These are phyloP conservation scores for Lasioglossum calceatum DNA, from an alignment of 2,888 invertebrate species.

Conservation along the genomic window DNA sequence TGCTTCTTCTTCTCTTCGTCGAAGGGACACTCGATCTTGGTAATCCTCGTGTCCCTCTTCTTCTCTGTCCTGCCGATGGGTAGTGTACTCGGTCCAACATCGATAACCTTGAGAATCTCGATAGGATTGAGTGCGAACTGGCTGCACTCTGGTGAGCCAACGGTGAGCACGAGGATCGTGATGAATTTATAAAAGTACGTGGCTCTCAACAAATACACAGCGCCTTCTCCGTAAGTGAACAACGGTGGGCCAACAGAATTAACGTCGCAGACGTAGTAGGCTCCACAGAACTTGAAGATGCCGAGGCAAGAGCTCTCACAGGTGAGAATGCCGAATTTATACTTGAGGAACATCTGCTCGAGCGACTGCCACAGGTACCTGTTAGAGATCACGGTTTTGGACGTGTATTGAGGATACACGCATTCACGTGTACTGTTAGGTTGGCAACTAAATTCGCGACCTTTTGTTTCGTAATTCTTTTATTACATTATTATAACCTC, in stretches of 20 bases:
- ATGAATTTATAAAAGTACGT: slow-evolving; percentile 76
- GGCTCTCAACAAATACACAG: slow-evolving; percentile 74
- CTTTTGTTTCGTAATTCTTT: too few relatives aligned
- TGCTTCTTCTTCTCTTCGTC: slow-evolving; percentile 64
- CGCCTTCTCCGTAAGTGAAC: slow-evolving; percentile 74
- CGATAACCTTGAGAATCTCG: slow-evolving; percentile 74
- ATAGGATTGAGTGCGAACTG: slow-evolving; percentile 75
- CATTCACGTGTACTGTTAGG: too few relatives aligned
- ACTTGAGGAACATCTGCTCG: slow-evolving; percentile 73
- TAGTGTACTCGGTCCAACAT: slow-evolving; percentile 45
- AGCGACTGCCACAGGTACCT: slow-evolving; percentile 73
- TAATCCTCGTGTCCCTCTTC: slow-evolving; percentile 17
- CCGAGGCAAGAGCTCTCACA: slow-evolving; percentile 77
- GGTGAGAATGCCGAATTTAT: slow-evolving; percentile 74
- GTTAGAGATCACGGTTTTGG: neutral
- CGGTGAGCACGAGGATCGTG: slow-evolving; percentile 70
- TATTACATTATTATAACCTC: too few relatives aligned
- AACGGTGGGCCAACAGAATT: slow-evolving; percentile 78
- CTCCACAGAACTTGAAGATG: slow-evolving; percentile 77
- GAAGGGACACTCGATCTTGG: slow-evolving; percentile 58
- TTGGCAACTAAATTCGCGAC: too few relatives aligned
- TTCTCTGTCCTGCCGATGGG: slow-evolving; percentile 37
- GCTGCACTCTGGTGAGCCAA: slow-evolving; percentile 77
- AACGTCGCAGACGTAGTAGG: slow-evolving; percentile 79
- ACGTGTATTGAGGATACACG: too few relatives aligned